These are phyloP conservation scores for Sialis fuliginosa DNA, from an alignment of 2,888 invertebrate genomes.

Conservation along the genomic window DNA sequence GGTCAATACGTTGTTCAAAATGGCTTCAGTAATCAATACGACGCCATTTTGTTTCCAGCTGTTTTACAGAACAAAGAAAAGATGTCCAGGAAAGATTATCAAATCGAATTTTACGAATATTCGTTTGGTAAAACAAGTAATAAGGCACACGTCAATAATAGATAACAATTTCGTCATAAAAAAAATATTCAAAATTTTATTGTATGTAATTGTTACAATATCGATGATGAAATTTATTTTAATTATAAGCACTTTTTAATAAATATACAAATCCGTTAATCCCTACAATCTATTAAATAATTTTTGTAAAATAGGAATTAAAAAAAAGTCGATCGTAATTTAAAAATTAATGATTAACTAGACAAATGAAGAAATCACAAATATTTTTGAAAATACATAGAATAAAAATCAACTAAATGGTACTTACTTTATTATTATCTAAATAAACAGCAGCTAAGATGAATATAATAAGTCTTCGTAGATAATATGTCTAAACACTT, in stretches of 20 bases:
- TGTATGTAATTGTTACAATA: neutral
- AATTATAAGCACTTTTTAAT: too few relatives aligned
- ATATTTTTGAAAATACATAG: neutral
- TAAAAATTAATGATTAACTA: too few relatives aligned
- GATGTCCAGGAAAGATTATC: neutral
- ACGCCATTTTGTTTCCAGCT: conserved; percentile 3
- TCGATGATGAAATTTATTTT: too few relatives aligned
- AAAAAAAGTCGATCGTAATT: too few relatives aligned
- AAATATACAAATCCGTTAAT: too few relatives aligned
- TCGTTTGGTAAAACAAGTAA: too few relatives aligned
- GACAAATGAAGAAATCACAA: too few relatives aligned
- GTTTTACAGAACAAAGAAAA: neutral
- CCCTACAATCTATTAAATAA: too few relatives aligned
- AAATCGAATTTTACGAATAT: neutral
- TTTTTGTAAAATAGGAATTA: too few relatives aligned
- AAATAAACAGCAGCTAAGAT: conserved; percentile 4
- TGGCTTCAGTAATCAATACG: neutral
- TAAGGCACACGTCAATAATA: neutral
- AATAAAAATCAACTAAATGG: neutral
- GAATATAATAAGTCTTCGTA: neutral
- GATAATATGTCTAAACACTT: neutral
- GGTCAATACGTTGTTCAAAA: neutral
- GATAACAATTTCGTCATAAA: neutral
- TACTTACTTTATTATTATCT: neutral
- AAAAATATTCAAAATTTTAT: neutral